Evolutionary conservation across 2,797 vertebrate genomes (phyloP).

Genomic region (Sparidentex hasta): DNA sequence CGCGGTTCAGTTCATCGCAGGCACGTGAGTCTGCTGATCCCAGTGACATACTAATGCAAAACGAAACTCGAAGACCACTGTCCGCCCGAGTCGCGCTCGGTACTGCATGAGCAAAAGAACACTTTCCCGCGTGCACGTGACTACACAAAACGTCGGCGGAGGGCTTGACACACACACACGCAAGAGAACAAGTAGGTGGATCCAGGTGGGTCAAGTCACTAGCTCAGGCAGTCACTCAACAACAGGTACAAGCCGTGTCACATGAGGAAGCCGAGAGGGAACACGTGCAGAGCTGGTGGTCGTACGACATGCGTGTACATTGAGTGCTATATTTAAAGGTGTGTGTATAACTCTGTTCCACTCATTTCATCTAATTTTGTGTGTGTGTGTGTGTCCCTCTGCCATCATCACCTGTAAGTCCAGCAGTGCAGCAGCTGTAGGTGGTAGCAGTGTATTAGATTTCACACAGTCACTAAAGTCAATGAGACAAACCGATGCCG

Average conservation of each 20-base stretch:
- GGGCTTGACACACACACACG: slow-evolving; percentile 30
- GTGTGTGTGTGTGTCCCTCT: background rate
- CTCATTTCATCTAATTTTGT: background rate
- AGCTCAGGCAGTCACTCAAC: slow-evolving; percentile 63
- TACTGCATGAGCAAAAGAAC: slow-evolving; percentile 11
- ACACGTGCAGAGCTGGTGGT: slow-evolving; percentile 40
- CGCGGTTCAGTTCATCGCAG: slow-evolving; percentile 27
- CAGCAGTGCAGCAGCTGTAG: background rate
- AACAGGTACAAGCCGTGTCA: slow-evolving; percentile 57
- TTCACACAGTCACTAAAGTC: background rate
- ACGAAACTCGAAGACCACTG: slow-evolving; percentile 11
- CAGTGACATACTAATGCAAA: slow-evolving; percentile 57
- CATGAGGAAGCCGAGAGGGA: slow-evolving; percentile 28
- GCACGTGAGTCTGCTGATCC: slow-evolving; percentile 45
- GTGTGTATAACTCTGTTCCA: slow-evolving; percentile 1
- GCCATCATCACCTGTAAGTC: background rate
- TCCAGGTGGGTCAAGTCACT: slow-evolving; percentile 66
- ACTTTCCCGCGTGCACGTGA: slow-evolving; percentile 31
- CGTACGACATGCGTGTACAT: background rate
- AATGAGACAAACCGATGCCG: background rate
- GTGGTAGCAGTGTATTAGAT: background rate
- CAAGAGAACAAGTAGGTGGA: slow-evolving; percentile 34
- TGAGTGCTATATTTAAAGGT: background rate
- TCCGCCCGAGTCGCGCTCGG: background rate
- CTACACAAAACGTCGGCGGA: background rate